A percentile compares a stretch with the other conserved stretches of the same genome.
Evolutionary conservation across 2,113 vertebrate genomes (phyloP).

Genomic region (Neodontobutis hainanensis): DNA sequence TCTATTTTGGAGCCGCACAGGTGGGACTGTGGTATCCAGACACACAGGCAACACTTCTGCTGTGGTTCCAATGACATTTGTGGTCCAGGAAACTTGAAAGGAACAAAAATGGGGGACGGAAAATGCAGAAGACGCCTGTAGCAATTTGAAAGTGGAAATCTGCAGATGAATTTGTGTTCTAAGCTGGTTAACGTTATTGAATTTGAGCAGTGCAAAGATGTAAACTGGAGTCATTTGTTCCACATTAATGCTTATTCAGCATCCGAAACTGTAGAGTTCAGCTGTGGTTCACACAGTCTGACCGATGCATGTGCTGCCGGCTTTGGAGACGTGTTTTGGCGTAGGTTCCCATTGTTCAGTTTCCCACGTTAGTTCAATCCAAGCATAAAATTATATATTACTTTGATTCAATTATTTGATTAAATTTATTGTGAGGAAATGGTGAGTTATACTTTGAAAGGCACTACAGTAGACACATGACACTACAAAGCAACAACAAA

Average conservation of each 20-base stretch:
- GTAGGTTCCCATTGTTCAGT: background rate
- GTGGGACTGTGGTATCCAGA: conserved; percentile 68
- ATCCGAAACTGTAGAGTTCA: conserved; percentile 32
- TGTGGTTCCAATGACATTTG: conserved; percentile 47
- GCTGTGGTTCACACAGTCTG: conserved; percentile 15
- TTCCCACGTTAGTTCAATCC: background rate
- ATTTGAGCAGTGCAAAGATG: conserved; percentile 26
- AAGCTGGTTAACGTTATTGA: conserved; percentile 18
- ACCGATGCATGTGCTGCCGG: background rate
- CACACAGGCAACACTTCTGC: conserved; percentile 61
- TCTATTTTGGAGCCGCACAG: conserved; percentile 60
- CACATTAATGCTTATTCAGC: conserved; percentile 28
- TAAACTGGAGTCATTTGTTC: conserved; percentile 48
- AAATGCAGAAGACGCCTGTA: background rate
- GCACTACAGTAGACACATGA: no score
- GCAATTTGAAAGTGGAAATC: conserved; percentile 9
- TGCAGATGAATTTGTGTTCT: conserved; percentile 1
- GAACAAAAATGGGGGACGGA: conserved; percentile 29
- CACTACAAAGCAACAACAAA: no score
- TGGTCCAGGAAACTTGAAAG: conserved; percentile 63
- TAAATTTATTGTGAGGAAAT: background rate
- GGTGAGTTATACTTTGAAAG: background rate
- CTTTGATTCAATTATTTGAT: background rate
- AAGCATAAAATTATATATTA: background rate
- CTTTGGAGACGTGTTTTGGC: background rate